Conservation (phyloP, 2,797 vertebrate species). For the Eulemur mongoz region DNA sequence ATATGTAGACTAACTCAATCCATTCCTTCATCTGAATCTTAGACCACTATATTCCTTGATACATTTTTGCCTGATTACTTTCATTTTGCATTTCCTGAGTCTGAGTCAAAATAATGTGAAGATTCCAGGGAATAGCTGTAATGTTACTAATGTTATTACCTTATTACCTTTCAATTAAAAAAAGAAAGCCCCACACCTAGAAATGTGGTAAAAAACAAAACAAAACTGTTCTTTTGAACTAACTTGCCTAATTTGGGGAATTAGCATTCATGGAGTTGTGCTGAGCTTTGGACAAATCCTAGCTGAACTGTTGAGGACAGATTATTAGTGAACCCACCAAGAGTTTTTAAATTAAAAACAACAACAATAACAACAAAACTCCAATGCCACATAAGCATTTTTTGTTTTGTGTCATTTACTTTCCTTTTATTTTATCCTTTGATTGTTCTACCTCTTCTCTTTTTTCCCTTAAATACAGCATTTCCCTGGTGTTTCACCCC, state of each 20-base stretch:
- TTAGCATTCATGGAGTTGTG: not conserved
- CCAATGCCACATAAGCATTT: not conserved
- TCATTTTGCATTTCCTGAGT: not conserved
- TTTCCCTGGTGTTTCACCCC: not conserved
- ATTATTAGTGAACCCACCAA: not conserved
- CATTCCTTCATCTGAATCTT: not conserved
- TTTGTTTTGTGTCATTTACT: not conserved
- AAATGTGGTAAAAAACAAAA: not conserved
- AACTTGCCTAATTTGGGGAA: not conserved
- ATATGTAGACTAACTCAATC: not conserved
- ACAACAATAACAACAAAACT: not conserved
- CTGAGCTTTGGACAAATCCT: not conserved
- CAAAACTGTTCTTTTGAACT: not conserved
- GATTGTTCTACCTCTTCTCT: not conserved
- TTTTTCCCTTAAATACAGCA: not conserved
- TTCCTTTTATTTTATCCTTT: not conserved
- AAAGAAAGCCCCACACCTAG: not conserved
- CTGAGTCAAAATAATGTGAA: not conserved
- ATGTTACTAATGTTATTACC: not conserved
- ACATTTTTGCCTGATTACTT: not conserved
- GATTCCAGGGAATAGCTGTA: not conserved
- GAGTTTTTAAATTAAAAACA: conserved; percentile 23
- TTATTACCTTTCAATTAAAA: not conserved
- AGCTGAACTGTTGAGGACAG: not conserved
- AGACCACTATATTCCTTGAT: not conserved